A percentile compares a stretch with the other conserved stretches of the same genome.
These are phyloP conservation scores for Watsonalla cultraria DNA, from an alignment of 2,888 invertebrate species.

Conservation along the genomic window DNA sequence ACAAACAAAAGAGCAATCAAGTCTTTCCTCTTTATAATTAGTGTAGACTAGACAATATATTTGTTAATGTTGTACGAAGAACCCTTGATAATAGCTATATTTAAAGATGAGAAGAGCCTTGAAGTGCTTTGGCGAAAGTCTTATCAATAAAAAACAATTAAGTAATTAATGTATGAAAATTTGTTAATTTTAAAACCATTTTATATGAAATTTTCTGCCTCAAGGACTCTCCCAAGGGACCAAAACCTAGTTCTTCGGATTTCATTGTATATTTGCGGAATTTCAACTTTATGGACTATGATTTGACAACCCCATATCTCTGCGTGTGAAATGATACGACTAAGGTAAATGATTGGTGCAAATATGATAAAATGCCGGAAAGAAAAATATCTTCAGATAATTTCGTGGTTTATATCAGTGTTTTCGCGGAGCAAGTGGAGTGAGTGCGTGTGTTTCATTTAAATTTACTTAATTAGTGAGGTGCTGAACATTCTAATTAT, in stretches of 20 bases:
- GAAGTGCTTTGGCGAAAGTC: no score
- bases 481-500: constrained; percentile 1
- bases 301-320: constrained; percentile 15
- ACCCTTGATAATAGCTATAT: no score
- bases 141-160: no score
- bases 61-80: no score
- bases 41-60: no score
- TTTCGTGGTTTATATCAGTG: constrained; percentile 23
- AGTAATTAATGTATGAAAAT: no score
- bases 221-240: no score
- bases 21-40: no score
- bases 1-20: no score
- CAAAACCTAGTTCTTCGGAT: not conserved
- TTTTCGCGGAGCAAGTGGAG: constrained; percentile 12
- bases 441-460: not conserved
- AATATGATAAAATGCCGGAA: constrained; percentile 46
- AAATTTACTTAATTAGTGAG: not conserved
- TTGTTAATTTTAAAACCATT: no score
- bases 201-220: no score
- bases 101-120: no score
- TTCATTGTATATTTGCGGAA: not conserved
- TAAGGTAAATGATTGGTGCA: constrained; percentile 35
- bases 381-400: constrained; percentile 38
- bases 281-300: not conserved
- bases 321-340: constrained; percentile 31